Percentiles rank a stretch among this genome's conserved stretches.
phyloP scores from a whole-genome alignment of 64 coral and sea anemone species.

The Montipora cactus region DNA sequence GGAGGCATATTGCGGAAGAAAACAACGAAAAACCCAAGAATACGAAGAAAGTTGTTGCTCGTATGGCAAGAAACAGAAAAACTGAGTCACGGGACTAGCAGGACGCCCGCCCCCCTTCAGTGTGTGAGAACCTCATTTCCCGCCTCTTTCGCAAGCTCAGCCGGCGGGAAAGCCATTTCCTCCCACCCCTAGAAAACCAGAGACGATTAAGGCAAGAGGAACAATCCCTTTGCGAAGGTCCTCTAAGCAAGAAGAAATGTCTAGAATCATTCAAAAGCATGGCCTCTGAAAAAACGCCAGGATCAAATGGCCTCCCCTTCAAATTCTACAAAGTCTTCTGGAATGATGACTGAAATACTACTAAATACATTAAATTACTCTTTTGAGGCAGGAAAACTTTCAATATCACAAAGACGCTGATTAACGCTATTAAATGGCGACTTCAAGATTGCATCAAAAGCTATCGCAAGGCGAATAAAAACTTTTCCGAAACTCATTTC shows the following conservation, averaged over 20 bases:
- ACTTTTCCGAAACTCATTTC: neutral
- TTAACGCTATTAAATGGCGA: no score
- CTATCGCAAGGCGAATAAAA: no score
- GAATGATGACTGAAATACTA: conserved; percentile 17
- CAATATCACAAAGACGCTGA: neutral
- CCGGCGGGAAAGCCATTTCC: neutral
- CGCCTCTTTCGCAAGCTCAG: no score
- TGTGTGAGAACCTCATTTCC: no score
- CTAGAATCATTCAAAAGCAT: neutral
- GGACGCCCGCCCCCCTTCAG: no score
- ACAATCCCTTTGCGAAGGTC: neutral
- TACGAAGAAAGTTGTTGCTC: no score
- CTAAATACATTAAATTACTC: neutral
- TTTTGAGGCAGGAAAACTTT: neutral
- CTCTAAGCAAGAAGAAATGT: neutral
- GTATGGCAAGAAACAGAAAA: no score
- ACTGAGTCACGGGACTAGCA: no score
- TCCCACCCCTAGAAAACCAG: neutral
- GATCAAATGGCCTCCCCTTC: neutral
- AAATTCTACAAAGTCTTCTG: neutral
- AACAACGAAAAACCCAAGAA: no score
- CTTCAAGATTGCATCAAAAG: no score
- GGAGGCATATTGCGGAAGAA: no score
- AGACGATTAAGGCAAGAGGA: neutral
- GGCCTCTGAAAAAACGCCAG: neutral